Base-by-base conservation (phyloP, 2,888 invertebrate genomes). In the Drosophila putrida region DNA sequence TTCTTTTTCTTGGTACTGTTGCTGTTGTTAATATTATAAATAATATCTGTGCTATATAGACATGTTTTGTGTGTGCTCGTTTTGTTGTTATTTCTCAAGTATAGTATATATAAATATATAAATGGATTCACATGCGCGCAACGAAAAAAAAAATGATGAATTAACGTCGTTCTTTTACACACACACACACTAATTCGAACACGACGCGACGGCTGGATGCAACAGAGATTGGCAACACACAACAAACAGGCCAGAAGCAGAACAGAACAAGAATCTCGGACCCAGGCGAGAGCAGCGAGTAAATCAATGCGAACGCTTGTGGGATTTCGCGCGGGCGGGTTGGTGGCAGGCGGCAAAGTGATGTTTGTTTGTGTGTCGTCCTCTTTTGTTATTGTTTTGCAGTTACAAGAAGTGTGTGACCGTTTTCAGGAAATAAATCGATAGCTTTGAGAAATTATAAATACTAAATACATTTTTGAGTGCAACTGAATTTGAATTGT, bases 291-390 rank as follows among this genome's bases (percentile, higher is more conserved):
- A 20, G 20, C 20, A 20, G 44, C 60, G 47, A 70, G 38, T 67
- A 62, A 82, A 74, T 65, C 74, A 71, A 71, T 57, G 80, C 62
- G 58, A 60, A 11, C 49, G 53, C 15, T 58, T 50, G 43, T 35
- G n/a, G 55, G 33, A 54, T 63, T 20, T 20, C 55, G 79, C 50
- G 71, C 78, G 83, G 65, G 71, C 66, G 72, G 63, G 53, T 36
- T 28, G 47, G 62, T 51, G 61, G 63, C 59, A 78, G 60, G 63
- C 80, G 80, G 73, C 63, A 59, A 71, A 69, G 49, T 60, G 71
- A 66, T 86, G 88, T 86, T 88, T 88, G 80, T 73, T 88, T 88
- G 80, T 73, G 63, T 79, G 62, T 43, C 44, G 59, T 67, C 82
- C 60, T 59, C 66, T 88, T 58, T 75, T 76, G 75, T 76, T 76